Base-by-base conservation (phyloP, 2,797 vertebrate genomes). In the Gymnopithys bicolor region DNA sequence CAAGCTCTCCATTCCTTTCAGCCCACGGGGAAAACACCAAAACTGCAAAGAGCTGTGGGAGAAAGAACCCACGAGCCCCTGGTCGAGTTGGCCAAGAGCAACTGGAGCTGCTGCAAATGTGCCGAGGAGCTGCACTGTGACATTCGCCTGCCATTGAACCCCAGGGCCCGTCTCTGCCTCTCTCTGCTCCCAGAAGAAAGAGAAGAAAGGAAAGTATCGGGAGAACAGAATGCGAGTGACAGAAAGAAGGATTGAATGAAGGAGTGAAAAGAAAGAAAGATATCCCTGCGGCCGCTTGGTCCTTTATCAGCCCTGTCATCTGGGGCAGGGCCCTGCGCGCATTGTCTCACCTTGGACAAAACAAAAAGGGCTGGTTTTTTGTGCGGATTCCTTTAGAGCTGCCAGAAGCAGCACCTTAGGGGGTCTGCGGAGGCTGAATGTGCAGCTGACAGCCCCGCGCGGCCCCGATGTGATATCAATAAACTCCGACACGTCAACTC, bases 301-400 rank as follows among this genome's bases (percentile, higher is more conserved):
- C 98, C 98, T 99, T 99, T 98, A 98, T 99, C 97, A 98, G 97
- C 97, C 97, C 97, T 98, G 98, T 98, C 99, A 98, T 98, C 97
- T 97, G 98, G 94, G 97, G 98, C 98, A 98, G 89, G 97, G 95
- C 90, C 91, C 93, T 82, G 91, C 68, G 76, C 5, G 74, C 94
- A 95, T 97, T 97, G 97, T 98, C 97, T 98, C 98, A 98, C 98
- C 98, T 99, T 98, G 97, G 98, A 98, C 98, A 98, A 96, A 96
- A 98, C 97, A 92, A 98, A 97, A 94, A 95, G 95, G 96, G 98
- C 97, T 96, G 51, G 16, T 8, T 46, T 83, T 97, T 94, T 90
- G 95, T 97, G 94, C 88, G 59, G 89, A 95, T 94, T 95, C 95
- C 96, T 97, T 97, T 95, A 92, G 94, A 98, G 96, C 94, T 95